Evolutionary conservation across 2,888 invertebrate genomes (phyloP).

Genomic region (Penaeus monodon): DNA sequence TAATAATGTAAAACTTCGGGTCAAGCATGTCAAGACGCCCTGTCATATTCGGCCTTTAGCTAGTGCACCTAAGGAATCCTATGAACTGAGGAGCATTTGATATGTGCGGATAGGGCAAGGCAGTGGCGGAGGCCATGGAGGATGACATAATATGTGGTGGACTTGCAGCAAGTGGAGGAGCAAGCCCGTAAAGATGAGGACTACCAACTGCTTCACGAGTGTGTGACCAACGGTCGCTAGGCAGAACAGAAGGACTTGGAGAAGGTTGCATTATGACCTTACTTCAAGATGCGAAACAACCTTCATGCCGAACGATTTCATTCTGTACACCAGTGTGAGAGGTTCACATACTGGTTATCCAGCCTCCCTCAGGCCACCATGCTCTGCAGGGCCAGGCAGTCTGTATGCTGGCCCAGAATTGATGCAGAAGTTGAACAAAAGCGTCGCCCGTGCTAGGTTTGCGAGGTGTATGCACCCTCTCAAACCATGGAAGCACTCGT

Average conservation of each 20-base stretch:
- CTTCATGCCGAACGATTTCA: neutral
- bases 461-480: too few relatives aligned
- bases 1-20: neutral
- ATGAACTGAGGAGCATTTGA: neutral
- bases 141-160: neutral
- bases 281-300: neutral
- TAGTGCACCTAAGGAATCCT: neutral
- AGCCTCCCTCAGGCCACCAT: too few relatives aligned
- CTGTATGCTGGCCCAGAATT: too few relatives aligned
- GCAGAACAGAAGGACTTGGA: neutral
- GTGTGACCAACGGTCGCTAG: too few relatives aligned
- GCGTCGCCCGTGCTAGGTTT: too few relatives aligned
- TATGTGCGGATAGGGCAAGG: neutral
- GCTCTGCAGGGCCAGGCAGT: too few relatives aligned
- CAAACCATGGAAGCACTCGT: too few relatives aligned
- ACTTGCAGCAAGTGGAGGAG: neutral
- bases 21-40: conserved; percentile 1
- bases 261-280: neutral
- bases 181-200: neutral
- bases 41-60: neutral
- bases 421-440: too few relatives aligned
- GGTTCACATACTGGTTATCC: too few relatives aligned
- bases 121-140: neutral
- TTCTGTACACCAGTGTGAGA: neutral
- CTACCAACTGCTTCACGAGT: neutral